Percentiles rank a stretch among this genome's conserved stretches.
Evolutionary conservation across 2,797 vertebrate genomes (phyloP).

Genomic region (Gadopsis bispinosus): DNA sequence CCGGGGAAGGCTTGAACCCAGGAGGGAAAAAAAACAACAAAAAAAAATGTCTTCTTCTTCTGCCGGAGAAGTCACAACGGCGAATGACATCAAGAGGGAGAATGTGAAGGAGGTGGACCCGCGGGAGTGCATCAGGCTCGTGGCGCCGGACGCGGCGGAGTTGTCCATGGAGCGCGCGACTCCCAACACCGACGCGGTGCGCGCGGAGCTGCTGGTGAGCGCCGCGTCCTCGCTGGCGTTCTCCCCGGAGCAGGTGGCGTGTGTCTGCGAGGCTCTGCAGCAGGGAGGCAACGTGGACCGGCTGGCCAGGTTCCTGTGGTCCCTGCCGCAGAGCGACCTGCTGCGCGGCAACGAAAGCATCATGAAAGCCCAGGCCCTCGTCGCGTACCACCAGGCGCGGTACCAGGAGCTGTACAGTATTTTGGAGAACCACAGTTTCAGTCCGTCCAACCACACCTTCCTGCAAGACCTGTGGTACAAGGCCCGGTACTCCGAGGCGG

Average conservation of each 20-base stretch:
- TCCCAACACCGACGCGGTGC: conserved; percentile 87
- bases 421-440: conserved; percentile 98
- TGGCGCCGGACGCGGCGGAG: conserved; percentile 89
- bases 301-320: conserved; percentile 97
- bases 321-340: conserved; percentile 95
- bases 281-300: conserved; percentile 99
- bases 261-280: conserved; percentile 98
- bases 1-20: conserved; percentile 84
- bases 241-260: conserved; percentile 98
- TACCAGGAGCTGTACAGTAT: conserved; percentile 98
- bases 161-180: conserved; percentile 91
- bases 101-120: conserved; percentile 91
- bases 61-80: conserved; percentile 87
- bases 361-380: conserved; percentile 96
- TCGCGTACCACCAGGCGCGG: conserved; percentile 97
- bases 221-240: conserved; percentile 92
- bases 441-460: conserved; percentile 93
- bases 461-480: conserved; percentile 99
- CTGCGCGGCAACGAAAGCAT: conserved; percentile 99
- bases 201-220: conserved; percentile 91
- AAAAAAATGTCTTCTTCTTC: conserved; percentile 96
- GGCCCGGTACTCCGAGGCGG: conserved; percentile 97
- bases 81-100: conserved; percentile 96
- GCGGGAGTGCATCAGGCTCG: conserved; percentile 89
- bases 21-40: too few relatives aligned